Base-by-base conservation (phyloP, 1,140 invertebrate species). In the Polypedilum vanderplanki region DNA sequence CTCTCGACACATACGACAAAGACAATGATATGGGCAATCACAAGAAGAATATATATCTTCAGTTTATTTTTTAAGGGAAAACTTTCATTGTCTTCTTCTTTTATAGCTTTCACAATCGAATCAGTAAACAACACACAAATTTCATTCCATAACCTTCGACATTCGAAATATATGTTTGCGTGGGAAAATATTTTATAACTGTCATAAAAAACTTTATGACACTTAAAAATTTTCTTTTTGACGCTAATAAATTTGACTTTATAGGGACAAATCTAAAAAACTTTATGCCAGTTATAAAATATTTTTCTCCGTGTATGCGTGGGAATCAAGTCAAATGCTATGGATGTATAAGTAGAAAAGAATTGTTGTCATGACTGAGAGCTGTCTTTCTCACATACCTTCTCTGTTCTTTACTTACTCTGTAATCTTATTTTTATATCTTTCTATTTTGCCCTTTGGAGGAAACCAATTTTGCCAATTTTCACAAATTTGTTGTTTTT, bases 101-200 rank as follows among this genome's bases (percentile, higher is more conserved):
- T 33, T n/a, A n/a, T n/a, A n/a, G n/a, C 41, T n/a, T 57, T 57
- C 46, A 12, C 46, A 57, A 57, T 57, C 46, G 46, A 57, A 57
- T 57, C 46, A 57, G 46, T 57, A 57, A 57, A 57, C 46, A 57
- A 57, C 46, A 57, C 46, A 57, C 46, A 57, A 57, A 57, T 57
- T 57, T 46, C 24, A 33, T 33, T 33, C 24, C 5, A 33, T 33
- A 33, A 33, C 24, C 24, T 33, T 33, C 24, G 24, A 33, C 24
- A 33, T 33, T 33, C 2, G 24, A 33, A n/a, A n/a, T n/a, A n/a
- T n/a, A n/a, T 33, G 46, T 57, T 12, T 57, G 46, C 46, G 46
- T 57, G 46, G 46, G 46, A 57, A 57, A n/a, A n/a, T n/a, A n/a
- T n/a, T n/a, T n/a, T n/a, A n/a, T n/a, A n/a, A n/a, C n/a, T n/a